Conservation (phyloP, 2,888 invertebrate species). For the Cryptocheilus praepositus region DNA sequence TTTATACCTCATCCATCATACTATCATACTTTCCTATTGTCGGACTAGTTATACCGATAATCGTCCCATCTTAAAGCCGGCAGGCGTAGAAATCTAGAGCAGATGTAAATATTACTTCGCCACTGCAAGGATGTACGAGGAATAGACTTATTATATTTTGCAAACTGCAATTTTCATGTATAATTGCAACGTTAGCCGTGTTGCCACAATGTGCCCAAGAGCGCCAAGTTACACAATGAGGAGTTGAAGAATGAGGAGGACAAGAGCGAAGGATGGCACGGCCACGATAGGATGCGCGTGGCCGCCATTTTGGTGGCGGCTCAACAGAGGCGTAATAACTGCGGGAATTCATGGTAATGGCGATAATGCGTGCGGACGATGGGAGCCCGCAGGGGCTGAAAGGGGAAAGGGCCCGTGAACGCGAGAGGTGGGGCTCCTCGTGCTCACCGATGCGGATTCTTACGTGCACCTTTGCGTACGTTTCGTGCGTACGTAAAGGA, state of each 20-base stretch:
- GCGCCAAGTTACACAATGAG: constrained; percentile 14
- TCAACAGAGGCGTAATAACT: constrained; percentile 64
- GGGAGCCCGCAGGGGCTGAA: constrained; percentile 44
- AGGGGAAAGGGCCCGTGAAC: constrained; percentile 23
- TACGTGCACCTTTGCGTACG: constrained; percentile 13
- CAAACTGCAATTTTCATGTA: not conserved
- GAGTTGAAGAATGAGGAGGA: constrained; percentile 11
- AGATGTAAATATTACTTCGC: no score
- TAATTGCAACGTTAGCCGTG: no score
- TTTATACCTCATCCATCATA: constrained; percentile 7
- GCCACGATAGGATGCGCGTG: constrained; percentile 54
- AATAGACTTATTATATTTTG: no score
- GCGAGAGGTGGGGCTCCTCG: constrained; percentile 9
- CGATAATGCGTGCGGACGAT: constrained; percentile 54
- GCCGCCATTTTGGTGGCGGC: constrained; percentile 61
- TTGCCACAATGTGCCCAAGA: constrained; percentile 31
- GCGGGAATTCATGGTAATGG: constrained; percentile 63
- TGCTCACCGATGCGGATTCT: not conserved
- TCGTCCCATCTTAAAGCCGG: no score
- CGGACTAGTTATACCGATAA: no score
- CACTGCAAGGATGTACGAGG: no score
- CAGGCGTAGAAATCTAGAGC: no score
- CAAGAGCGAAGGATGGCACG: constrained; percentile 25
- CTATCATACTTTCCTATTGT: constrained; percentile 14
- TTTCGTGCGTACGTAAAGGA: constrained; percentile 40